Conservation (phyloP, 2,888 invertebrate genomes). For the Acleris sparsana region DNA sequence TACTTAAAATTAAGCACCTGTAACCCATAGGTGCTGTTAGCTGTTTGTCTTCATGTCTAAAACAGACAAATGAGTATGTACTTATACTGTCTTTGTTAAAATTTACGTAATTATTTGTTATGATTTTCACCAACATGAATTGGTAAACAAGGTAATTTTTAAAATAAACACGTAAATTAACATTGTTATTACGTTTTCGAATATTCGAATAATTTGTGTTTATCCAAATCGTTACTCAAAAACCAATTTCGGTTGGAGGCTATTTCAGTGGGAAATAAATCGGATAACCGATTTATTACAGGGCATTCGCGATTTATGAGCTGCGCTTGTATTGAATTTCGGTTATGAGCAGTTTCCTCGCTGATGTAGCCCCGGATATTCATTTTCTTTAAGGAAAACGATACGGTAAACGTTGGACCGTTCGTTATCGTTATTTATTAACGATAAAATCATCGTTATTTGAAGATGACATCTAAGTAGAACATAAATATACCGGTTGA, state of each 20-base stretch:
- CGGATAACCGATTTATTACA: slow-evolving; percentile 66
- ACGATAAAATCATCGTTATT: not conserved
- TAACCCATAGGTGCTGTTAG: too few species aligned
- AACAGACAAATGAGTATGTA: too few species aligned
- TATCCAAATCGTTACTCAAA: slow-evolving; percentile 69
- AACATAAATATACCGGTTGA: too few species aligned
- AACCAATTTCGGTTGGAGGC: slow-evolving; percentile 74
- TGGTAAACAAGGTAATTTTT: too few species aligned
- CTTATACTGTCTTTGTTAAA: too few species aligned
- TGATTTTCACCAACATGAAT: too few species aligned
- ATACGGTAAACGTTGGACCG: slow-evolving; percentile 16
- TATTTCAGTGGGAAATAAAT: slow-evolving; percentile 68
- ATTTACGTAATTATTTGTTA: too few species aligned
- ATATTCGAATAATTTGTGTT: slow-evolving; percentile 52
- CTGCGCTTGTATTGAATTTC: slow-evolving; percentile 60
- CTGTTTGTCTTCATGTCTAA: too few species aligned
- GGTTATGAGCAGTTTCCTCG: slow-evolving; percentile 48
- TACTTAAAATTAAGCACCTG: too few species aligned
- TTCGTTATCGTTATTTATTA: slow-evolving; percentile 13
- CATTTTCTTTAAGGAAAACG: slow-evolving; percentile 34
- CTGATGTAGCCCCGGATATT: slow-evolving; percentile 31
- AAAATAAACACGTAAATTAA: too few species aligned
- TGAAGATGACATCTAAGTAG: too few species aligned
- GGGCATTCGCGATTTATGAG: slow-evolving; percentile 61
- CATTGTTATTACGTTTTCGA: slow-evolving; percentile 5